Evolutionary conservation across 2,888 invertebrate genomes (phyloP), one percentile per base, ranked within the genome.

Genomic region (Drosophila percnosoma): DNA sequence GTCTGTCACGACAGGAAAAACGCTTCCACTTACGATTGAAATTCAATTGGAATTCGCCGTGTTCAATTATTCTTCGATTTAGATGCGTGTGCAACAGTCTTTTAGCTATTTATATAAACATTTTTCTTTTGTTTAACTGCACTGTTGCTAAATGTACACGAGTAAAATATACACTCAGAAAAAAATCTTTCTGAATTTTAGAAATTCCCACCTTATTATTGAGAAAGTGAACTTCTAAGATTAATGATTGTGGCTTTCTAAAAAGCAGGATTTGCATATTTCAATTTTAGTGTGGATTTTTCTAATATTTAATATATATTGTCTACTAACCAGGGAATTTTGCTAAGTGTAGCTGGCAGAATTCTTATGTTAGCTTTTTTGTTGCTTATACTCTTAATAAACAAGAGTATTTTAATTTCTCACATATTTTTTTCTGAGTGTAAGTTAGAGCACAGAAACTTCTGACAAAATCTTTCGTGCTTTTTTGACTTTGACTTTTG

Each of bases 1-100:
- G 33, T 58, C 53, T 31, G 59, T 29, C 52, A 40, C 67, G 69
- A 84, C 75, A 82, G 31, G 65, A 66, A 75, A 84, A 82, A 64
- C 68, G 66, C 38, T 57, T 54, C 21, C 60, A 54, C 45, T 62
- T 71, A 51, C 65, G 34, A 31, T 58, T 21, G 42, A 38, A 73
- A 80, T 54, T 65, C 52, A 68, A 71, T 74, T 78, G 36, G 18
- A 59, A n/a, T 54, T 29, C 33, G 18, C 29, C 45, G 24, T 29
- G 27, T 21, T 40, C 64, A 60, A 63, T 53, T 29, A 38, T 48
- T 38, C 13, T 21, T 40, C n/a, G 29, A 58, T 64, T 72, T 61
- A 27, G 51, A 33, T 13, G 38, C 21, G 31, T 8, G 48, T 61
- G 75, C 82, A 62, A 61, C 51, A 54, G 40, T 54, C 72, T 27